phyloP scores from a whole-genome alignment of 2,888 invertebrate species.

The Entomobrya proxima region DNA sequence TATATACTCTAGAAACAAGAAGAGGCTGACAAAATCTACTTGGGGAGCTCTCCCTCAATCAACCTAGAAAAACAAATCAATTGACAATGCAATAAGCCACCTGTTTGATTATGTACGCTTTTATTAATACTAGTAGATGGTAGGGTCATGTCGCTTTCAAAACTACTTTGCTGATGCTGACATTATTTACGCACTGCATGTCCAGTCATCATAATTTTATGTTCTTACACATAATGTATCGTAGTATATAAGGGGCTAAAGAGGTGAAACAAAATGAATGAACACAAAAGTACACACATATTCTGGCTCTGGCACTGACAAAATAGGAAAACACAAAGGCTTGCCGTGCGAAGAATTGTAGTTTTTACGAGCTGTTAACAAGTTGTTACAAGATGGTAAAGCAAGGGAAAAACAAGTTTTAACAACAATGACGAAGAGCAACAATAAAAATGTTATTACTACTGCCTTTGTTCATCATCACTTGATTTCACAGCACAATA shows the following conservation, averaged over 20 bases:
- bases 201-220: constrained; percentile 8
- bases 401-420: constrained; percentile 34
- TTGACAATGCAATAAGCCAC: not conserved
- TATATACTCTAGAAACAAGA: no score
- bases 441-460: constrained; percentile 30
- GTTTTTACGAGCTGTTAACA: constrained; percentile 48
- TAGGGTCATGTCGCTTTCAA: no score
- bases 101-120: not conserved
- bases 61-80: not conserved
- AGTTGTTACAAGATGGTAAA: constrained; percentile 24
- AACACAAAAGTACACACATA: not conserved
- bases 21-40: not conserved
- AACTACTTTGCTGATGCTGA: not conserved
- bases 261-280: not conserved
- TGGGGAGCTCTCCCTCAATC: not conserved
- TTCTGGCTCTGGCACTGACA: not conserved
- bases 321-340: not conserved
- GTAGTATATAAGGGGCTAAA: not conserved
- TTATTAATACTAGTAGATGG: no score
- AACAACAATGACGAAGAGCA: constrained; percentile 41
- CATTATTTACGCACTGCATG: constrained; percentile 13
- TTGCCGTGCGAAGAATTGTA: not conserved
- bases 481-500: not conserved
- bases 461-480: constrained; percentile 20
- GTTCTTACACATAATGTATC: not conserved